Conservation (phyloP, 2,113 vertebrate genomes). For the Anguilla rostrata region DNA sequence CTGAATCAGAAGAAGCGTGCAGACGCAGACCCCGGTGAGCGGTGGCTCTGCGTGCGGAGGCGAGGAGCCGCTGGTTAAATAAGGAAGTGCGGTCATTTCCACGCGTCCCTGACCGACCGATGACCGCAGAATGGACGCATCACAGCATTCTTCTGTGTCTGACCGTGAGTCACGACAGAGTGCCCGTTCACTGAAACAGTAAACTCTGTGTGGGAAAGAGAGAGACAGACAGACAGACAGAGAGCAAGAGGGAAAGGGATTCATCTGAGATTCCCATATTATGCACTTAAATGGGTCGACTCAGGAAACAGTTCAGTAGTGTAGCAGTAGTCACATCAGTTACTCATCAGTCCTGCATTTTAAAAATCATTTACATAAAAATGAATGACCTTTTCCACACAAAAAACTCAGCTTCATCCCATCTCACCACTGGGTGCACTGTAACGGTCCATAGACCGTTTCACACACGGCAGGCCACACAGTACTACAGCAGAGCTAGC, state of each 20-base stretch:
- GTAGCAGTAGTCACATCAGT: background rate
- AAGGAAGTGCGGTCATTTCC: slow-evolving; percentile 40
- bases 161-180: slow-evolving; percentile 55
- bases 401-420: too few species aligned
- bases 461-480: too few species aligned
- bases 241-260: background rate
- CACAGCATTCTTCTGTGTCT: slow-evolving; percentile 43
- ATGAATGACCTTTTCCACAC: background rate
- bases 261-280: background rate
- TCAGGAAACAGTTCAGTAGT: background rate
- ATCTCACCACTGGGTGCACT: too few species aligned
- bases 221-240: background rate
- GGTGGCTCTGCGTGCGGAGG: background rate
- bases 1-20: slow-evolving; percentile 14
- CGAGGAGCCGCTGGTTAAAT: background rate
- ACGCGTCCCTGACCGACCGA: slow-evolving; percentile 36
- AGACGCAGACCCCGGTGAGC: slow-evolving; percentile 10
- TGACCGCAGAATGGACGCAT: slow-evolving; percentile 44
- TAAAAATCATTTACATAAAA: background rate
- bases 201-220: background rate
- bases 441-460: too few species aligned
- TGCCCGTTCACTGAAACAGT: slow-evolving; percentile 7
- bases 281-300: background rate
- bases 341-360: background rate
- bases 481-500: too few species aligned